Percentiles rank a stretch among this genome's conserved stretches.
Conservation (phyloP, 1,140 invertebrate genomes). For the Conopomorpha cramerella region DNA sequence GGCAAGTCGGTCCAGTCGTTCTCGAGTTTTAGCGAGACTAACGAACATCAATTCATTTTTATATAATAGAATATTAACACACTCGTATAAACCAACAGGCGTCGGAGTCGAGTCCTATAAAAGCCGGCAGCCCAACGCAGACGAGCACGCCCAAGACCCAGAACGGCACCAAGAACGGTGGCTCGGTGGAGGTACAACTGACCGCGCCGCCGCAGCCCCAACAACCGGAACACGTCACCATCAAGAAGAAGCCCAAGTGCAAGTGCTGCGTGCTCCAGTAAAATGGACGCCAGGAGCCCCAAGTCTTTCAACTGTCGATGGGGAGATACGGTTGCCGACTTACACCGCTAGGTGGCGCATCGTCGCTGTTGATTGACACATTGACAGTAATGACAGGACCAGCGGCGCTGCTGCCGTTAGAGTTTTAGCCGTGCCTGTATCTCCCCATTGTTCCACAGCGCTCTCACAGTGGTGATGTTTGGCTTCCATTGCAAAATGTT, state of each 20-base stretch:
- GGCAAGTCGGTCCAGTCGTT: too few species aligned
- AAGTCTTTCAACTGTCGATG: conserved; percentile 10
- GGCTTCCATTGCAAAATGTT: too few species aligned
- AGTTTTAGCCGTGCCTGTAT: neutral
- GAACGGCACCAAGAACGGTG: conserved; percentile 56
- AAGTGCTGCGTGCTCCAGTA: conserved; percentile 89
- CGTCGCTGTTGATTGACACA: too few species aligned
- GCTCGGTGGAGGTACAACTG: conserved; percentile 75
- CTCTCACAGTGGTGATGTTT: neutral
- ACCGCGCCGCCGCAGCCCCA: conserved; percentile 73
- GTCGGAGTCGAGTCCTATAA: too few species aligned
- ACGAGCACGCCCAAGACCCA: conserved; percentile 37
- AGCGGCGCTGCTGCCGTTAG: too few species aligned
- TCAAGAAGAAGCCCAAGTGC: conserved; percentile 90
- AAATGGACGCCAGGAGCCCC: conserved; percentile 30
- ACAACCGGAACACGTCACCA: conserved; percentile 81
- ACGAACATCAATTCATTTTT: too few species aligned
- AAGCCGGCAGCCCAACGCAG: conserved; percentile 25
- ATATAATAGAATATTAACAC: too few species aligned
- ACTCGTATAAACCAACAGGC: too few species aligned
- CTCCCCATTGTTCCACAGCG: neutral
- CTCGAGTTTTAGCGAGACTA: too few species aligned
- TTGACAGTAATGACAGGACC: too few species aligned
- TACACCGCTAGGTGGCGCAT: too few species aligned
- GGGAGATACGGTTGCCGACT: neutral